Base-by-base conservation (phyloP, 2,888 invertebrate species). In the Synergus umbraculus region DNA sequence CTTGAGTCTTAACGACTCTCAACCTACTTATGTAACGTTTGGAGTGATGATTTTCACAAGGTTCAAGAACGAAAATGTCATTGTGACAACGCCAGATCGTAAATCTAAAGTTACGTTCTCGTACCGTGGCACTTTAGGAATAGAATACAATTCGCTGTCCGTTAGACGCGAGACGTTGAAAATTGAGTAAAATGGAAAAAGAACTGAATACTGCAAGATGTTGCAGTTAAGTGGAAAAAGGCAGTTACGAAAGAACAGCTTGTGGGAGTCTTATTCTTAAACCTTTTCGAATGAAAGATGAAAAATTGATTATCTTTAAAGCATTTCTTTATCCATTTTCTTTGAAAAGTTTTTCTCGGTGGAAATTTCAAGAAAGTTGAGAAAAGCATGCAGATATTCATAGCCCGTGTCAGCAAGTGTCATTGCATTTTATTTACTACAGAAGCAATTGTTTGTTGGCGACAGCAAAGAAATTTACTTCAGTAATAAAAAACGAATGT, bases 31-130 rank as follows among this genome's bases (percentile, higher is more conserved):
- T 44, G 43, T 41, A 66, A 66, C 43, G n/a, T 66, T 66, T 66
- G n/a, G 7, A 43, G 43, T n/a, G 18, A 41, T 66, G 43, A 66
- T 66, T 66, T 66, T 66, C 66, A 18, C 66, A 66, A 66, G 43
- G 66, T 66, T 66, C 66, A 66, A 66, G 66, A 66, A 66, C 66
- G 15, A 37, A 66, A 66, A 43, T 43, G 66, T 66, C 66, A n/a
- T 54, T 54, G 18, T 66, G 66, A 66, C 66, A 66, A 66, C 43
- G 43, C 66, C n/a, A 18, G 66, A 41, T 66, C 66, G 66, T 66
- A 66, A 66, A 66, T 66, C 66, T 66, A 18, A 66, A 37, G 15
- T 41, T 65, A 65, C 9, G 43, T 66, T 66, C 66, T 15, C 66
- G 18, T 18, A 43, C 29, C 10, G 5, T 66, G 66, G 5, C 65